Percentiles rank a stretch among this genome's conserved stretches.
Evolutionary conservation across 2,797 vertebrate species (phyloP).

Genomic region (Chromobotia macracanthus): DNA sequence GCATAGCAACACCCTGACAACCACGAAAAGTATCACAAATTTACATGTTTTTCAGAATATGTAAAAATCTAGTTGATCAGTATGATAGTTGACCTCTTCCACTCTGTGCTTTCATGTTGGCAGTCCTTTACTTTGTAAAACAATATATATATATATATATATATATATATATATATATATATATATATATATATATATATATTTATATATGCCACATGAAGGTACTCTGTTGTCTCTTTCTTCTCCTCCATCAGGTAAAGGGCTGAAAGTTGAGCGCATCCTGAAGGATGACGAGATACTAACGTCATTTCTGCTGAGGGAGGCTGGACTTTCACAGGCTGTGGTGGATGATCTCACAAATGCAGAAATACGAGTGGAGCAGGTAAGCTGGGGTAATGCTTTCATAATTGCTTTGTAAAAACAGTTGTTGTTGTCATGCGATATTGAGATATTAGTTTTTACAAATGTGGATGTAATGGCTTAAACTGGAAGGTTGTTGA

Average conservation of each 20-base stretch:
- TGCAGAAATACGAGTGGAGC: constrained; percentile 85
- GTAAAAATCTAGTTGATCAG: not conserved
- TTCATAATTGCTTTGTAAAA: not conserved
- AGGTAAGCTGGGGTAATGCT: constrained; percentile 72
- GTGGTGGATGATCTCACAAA: constrained; percentile 87
- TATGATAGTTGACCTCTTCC: not conserved
- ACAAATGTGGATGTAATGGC: too few species aligned
- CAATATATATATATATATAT: too few species aligned
- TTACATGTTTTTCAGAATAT: not conserved
- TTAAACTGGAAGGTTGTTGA: not conserved
- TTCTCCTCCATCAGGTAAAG: constrained; percentile 77
- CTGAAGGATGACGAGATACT: constrained; percentile 90
- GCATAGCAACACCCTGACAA: not conserved
- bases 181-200: too few species aligned
- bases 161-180: too few species aligned
- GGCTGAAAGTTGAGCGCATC: constrained; percentile 86
- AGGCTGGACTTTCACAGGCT: constrained; percentile 77
- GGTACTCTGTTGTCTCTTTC: not conserved
- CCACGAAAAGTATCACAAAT: not conserved
- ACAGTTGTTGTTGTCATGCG: constrained; percentile 7
- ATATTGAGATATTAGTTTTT: not conserved
- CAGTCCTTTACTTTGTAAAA: too few species aligned
- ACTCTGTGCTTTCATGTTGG: not conserved
- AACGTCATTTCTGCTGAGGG: constrained; percentile 83
- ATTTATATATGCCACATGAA: too few species aligned